Evolutionary conservation across 2,797 vertebrate species (phyloP).

Genomic region (Podarcis siculus): DNA sequence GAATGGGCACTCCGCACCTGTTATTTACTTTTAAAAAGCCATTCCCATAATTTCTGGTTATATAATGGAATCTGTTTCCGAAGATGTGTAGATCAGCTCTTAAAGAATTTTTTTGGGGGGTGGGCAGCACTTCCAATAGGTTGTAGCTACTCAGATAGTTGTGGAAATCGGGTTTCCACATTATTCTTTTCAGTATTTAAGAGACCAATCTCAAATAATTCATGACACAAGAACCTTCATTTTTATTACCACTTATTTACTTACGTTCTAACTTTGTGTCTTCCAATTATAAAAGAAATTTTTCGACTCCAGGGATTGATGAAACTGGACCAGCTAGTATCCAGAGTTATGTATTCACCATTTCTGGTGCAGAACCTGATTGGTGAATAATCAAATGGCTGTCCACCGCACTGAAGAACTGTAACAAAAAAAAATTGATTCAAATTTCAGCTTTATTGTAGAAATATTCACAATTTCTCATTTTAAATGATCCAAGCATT

Average conservation of each 20-base stretch:
- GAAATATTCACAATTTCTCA: neutral
- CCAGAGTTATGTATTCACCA: constrained; percentile 92
- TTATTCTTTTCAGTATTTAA: neutral
- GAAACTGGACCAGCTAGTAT: constrained; percentile 98
- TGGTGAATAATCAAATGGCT: constrained; percentile 94
- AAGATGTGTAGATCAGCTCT: neutral
- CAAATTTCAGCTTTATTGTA: neutral
- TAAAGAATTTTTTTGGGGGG: neutral
- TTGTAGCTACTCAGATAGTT: neutral
- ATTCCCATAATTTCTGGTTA: neutral
- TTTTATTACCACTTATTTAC: constrained; percentile 62
- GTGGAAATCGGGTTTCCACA: neutral
- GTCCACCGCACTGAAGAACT: constrained; percentile 88
- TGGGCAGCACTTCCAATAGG: neutral
- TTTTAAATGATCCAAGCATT: neutral
- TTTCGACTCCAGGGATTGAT: constrained; percentile 97
- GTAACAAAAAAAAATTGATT: neutral
- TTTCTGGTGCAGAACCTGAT: constrained; percentile 92
- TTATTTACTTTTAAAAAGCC: neutral
- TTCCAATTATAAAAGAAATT: constrained; percentile 95
- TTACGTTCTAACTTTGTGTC: constrained; percentile 97
- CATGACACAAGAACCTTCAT: neutral
- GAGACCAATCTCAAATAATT: neutral
- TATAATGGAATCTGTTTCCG: neutral
- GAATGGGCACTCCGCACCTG: neutral